Evolutionary conservation across 2,888 invertebrate genomes (phyloP), one percentile per base, ranked within the genome.

Genomic region (Agriopis marginaria): DNA sequence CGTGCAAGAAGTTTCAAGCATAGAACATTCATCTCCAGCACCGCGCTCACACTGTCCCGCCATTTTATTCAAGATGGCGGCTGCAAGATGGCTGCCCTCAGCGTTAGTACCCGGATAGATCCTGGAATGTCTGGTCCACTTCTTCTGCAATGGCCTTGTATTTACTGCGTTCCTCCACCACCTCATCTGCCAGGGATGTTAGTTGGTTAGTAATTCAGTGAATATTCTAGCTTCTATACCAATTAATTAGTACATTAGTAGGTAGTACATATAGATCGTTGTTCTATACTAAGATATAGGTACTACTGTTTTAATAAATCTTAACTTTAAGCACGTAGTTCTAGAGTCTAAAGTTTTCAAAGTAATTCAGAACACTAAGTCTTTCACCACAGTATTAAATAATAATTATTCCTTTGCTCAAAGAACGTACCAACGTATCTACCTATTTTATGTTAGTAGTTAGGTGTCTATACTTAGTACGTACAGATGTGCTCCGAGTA

Each of bases 131-230:
- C 91, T 97, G 97, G 95, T 99, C 99, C 96, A 99, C 97, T 95
- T 99, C 99, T 90, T 99, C 99, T 83, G 99, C 98, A 92, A 99
- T 99, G 79, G 97, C 97, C 96, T 99, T 99, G 96, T 98, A 99
- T 95, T 98, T 98, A 96, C 98, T 98, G 95, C 98, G 98, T 89
- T 98, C 98, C 92, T 97, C 96, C 81, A 97, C 95, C 87, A 98
- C 96, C 89, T 98, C 98, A 94, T 98, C 98, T 98, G 96, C 79
- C 95, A 95, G 79, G 78, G 84, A 86, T 80, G 79, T 88, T 87
- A 86, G 80, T 84, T 23, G 75, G 78, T 86, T 86, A 85, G 81
- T 85, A 74, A 47, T 75, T 47, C 71, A 60, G 40, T 47, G 3
- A n/a, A 14, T 45, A 70, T 23, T n/a, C 32, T 5, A 32, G 32